A percentile compares a stretch with the other conserved stretches of the same genome.
Evolutionary conservation across 2,797 vertebrate species (phyloP).

Genomic region (Ctenosaura bakeri): DNA sequence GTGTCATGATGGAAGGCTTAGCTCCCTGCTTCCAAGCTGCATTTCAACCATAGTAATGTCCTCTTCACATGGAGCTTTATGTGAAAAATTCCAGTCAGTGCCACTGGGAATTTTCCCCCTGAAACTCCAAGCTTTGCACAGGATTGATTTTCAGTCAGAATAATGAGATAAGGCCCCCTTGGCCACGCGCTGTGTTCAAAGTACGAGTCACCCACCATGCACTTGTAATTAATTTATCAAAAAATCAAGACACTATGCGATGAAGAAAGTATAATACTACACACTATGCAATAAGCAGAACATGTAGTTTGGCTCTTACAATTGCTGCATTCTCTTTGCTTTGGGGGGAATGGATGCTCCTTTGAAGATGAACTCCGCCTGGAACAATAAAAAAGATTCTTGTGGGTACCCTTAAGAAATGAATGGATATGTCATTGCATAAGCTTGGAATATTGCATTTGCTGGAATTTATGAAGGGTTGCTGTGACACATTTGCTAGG

Average conservation of each 20-base stretch:
- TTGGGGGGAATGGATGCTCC: not conserved
- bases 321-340: not conserved
- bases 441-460: not conserved
- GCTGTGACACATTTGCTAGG: not conserved
- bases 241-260: not conserved
- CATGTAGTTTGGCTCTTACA: not conserved
- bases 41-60: not conserved
- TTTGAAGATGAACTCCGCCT: not conserved
- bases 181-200: not conserved
- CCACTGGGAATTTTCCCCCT: not conserved
- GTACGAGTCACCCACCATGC: not conserved
- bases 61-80: not conserved
- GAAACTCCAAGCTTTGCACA: not conserved
- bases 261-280: not conserved
- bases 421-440: not conserved
- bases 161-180: not conserved
- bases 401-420: not conserved
- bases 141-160: not conserved
- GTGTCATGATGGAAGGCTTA: not conserved
- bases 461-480: not conserved
- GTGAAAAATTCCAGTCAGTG: not conserved
- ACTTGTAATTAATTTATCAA: slow-evolving; percentile 6
- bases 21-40: not conserved
- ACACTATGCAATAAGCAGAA: not conserved
- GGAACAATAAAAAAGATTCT: not conserved